Percentiles rank a stretch among this genome's conserved stretches.
These are phyloP conservation scores for Oreochromis aureus DNA, from an alignment of 2,113 vertebrate genomes.

Conservation along the genomic window DNA sequence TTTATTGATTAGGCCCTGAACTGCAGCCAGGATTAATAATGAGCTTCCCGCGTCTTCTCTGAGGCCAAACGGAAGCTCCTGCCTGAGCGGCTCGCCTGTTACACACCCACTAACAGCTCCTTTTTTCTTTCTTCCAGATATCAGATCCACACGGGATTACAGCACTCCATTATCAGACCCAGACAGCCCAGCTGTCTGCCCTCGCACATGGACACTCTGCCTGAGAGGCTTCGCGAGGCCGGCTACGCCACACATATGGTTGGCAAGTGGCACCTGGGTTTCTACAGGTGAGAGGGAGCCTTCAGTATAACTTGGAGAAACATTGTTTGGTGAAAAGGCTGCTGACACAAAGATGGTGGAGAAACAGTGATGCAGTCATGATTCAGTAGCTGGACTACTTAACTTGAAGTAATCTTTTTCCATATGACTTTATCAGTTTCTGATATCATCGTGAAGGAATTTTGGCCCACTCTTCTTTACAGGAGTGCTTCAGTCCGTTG, in stretches of 20 bases:
- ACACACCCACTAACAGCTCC: not conserved
- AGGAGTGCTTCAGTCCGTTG: not conserved
- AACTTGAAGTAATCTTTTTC: not conserved
- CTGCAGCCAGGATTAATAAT: not conserved
- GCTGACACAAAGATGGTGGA: not conserved
- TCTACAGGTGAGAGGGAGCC: conserved; percentile 72
- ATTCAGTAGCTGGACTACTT: not conserved
- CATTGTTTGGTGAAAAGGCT: not conserved
- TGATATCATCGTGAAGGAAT: not conserved
- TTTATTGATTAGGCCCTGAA: not conserved
- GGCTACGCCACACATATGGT: conserved; percentile 95
- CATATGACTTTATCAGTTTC: not conserved
- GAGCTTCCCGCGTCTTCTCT: not conserved
- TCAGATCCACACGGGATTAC: conserved; percentile 94
- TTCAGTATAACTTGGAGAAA: accelerated
- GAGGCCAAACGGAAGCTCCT: not conserved
- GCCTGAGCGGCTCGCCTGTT: not conserved
- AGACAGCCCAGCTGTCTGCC: conserved; percentile 93
- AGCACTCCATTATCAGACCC: conserved; percentile 94
- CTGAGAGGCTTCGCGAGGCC: conserved; percentile 83
- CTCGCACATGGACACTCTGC: conserved; percentile 81
- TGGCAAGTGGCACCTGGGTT: conserved; percentile 96
- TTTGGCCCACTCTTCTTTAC: not conserved
- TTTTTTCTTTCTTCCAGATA: conserved; percentile 64
- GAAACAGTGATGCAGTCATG: not conserved